Conservation (phyloP, 2,113 vertebrate genomes). For the Aspidoscelis tigris region DNA sequence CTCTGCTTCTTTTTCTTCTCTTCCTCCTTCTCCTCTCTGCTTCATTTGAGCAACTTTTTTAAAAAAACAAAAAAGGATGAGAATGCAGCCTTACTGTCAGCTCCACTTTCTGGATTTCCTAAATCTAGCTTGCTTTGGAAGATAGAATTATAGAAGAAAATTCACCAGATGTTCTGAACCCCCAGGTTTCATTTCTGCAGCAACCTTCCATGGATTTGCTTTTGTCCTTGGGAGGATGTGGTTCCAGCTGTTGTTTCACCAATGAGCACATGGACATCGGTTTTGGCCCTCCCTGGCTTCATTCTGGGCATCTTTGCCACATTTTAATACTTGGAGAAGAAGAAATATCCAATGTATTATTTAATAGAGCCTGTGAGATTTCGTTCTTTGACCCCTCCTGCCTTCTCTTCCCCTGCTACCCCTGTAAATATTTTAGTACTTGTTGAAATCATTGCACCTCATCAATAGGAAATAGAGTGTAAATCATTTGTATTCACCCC, state of each 20-base stretch:
- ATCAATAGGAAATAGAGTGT: constrained; percentile 86
- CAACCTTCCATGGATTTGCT: neutral
- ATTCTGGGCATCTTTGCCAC: neutral
- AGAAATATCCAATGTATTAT: neutral
- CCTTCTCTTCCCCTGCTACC: constrained; percentile 24
- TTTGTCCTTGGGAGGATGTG: neutral
- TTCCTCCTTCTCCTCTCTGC: too few relatives aligned
- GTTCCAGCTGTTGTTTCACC: neutral
- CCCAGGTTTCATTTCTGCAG: neutral
- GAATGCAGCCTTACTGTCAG: too few relatives aligned
- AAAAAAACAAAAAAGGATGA: too few relatives aligned
- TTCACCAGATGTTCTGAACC: too few relatives aligned
- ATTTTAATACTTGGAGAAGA: neutral
- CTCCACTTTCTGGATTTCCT: too few relatives aligned
- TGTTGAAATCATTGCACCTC: constrained; percentile 84
- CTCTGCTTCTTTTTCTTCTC: too few relatives aligned
- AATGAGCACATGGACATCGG: neutral
- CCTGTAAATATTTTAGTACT: constrained; percentile 81
- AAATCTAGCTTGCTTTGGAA: too few relatives aligned
- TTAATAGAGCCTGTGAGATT: constrained; percentile 37
- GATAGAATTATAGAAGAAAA: too few relatives aligned
- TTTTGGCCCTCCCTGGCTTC: constrained; percentile 8
- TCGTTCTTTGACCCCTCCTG: constrained; percentile 35
- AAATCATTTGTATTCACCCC: constrained; percentile 84
- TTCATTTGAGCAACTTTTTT: too few relatives aligned